Conservation (phyloP, 2,113 vertebrate genomes). For the Emydura subglobosa region DNA sequence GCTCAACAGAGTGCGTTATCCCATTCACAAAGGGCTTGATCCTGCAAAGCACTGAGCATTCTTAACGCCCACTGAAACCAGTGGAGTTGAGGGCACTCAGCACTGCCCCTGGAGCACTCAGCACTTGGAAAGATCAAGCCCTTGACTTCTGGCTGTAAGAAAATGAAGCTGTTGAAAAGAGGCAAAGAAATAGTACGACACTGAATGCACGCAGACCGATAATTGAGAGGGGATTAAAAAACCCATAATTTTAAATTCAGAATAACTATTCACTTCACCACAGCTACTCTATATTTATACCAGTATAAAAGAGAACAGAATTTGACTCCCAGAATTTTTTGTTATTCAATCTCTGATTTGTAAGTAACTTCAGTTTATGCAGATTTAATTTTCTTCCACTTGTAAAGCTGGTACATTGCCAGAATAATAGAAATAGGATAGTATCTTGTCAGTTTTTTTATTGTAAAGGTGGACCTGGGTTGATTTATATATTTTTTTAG, state of each 20-base stretch:
- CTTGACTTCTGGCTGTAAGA: neutral
- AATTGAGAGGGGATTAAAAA: neutral
- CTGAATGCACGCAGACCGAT: neutral
- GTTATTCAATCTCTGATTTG: neutral
- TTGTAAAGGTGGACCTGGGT: neutral
- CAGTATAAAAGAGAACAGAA: accelerated
- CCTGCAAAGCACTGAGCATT: neutral
- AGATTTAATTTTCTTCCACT: neutral
- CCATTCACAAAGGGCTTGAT: neutral
- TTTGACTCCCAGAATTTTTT: neutral
- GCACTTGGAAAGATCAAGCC: accelerated
- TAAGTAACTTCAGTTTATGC: neutral
- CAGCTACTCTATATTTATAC: accelerated
- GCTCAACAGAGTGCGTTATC: neutral
- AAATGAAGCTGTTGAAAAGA: neutral
- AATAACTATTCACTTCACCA: neutral
- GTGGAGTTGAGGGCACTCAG: neutral
- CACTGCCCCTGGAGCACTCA: accelerated
- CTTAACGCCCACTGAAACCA: too few relatives aligned
- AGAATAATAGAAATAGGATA: neutral
- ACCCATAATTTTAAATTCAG: neutral
- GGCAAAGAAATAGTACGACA: neutral
- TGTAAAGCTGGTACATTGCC: neutral
- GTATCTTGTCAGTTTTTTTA: neutral
- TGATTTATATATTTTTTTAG: neutral